Base-by-base conservation (phyloP, 2,113 vertebrate species). In the Fulmarus glacialis region DNA sequence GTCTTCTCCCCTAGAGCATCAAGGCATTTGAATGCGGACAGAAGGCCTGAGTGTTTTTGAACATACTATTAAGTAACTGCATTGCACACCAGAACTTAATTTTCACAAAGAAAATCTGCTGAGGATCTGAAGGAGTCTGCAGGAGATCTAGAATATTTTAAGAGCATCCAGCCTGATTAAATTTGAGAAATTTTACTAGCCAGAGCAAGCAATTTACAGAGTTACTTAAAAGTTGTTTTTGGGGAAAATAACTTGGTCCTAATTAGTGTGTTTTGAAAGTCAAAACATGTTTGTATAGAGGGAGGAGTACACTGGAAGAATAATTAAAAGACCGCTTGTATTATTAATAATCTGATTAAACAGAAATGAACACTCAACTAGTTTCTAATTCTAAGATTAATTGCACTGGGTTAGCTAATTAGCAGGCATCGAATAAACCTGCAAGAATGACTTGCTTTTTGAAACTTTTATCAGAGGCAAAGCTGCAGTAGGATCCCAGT, bases 261-360 rank as follows among this genome's bases (percentile, higher is more conserved):
- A 87, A 78, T 75, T 60, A 73, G 30, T 42, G 38, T 60, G 36
- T 87, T 91, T 89, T 87, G 68, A 87, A 94, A 96, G 90, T 89
- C 80, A 96, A 55, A 92, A 58, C 23, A 18, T 80, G 58, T 93
- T 86, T 89, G 78, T 75, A 26, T 40, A 72, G 64, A 90, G 72
- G 74, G 87, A 87, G 78, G 90, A 47, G 66, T 42, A 63, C 16
- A 27, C 52, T 75, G 66, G 53, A 85, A 89, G 58, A 89, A 91
- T 95, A 96, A 97, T 91, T 95, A 97, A 93, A 91, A 87, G 89
- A 36, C 83, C 3, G 38, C 86, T 96, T 96, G 80, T 91, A 64
- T 95, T 94, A 96, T 94, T 95, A 97, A 96, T 96, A 96, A 93
- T 96, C 81, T 95, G 94, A 96, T 96, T 96, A 94, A 88, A 89